Conservation (phyloP, 1,140 invertebrate genomes). For the Polypedilum vanderplanki region DNA sequence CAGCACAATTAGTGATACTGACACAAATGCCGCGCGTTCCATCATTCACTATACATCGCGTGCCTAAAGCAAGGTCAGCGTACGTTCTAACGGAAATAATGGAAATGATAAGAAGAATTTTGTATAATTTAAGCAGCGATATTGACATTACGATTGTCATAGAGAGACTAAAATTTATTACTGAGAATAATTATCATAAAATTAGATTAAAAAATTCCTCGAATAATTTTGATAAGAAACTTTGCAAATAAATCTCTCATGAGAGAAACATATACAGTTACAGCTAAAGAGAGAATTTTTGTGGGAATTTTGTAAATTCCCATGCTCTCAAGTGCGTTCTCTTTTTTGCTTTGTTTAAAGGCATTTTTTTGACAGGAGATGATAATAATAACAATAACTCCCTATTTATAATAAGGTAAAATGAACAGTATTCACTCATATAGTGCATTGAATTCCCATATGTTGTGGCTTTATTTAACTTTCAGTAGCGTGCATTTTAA, state of each 20-base stretch:
- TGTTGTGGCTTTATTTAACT: background rate
- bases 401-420: constrained; percentile 7
- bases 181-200: too few relatives aligned
- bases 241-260: too few relatives aligned
- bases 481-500: background rate
- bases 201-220: too few relatives aligned
- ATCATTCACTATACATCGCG: background rate
- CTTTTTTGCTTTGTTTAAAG: background rate
- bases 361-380: background rate
- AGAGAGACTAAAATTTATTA: background rate
- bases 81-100: background rate
- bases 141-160: background rate
- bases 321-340: constrained; percentile 16
- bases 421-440: background rate
- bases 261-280: too few relatives aligned
- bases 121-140: background rate
- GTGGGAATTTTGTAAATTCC: background rate
- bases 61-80: background rate
- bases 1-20: background rate
- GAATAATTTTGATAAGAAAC: too few relatives aligned
- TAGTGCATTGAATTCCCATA: constrained; percentile 9
- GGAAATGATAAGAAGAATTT: background rate
- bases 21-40: background rate
- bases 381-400: constrained; percentile 1
- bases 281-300: background rate